Percentiles rank a stretch among this genome's conserved stretches.
These are phyloP conservation scores for Hippoglossus hippoglossus DNA, from an alignment of 2,797 vertebrate genomes.

Conservation along the genomic window DNA sequence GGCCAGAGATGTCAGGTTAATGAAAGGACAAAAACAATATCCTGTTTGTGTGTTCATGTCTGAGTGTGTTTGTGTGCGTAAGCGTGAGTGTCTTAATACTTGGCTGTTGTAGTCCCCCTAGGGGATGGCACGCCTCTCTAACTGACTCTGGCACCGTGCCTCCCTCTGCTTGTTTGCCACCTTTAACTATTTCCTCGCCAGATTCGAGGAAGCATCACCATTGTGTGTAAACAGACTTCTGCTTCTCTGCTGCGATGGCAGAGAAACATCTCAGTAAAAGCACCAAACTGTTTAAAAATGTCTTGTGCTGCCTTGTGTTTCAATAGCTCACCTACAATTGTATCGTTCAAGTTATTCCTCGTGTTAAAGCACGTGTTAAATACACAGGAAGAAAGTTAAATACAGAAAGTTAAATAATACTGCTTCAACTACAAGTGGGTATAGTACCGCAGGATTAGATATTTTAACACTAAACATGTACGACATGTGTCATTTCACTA, in stretches of 20 bases:
- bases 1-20: constrained; percentile 32
- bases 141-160: constrained; percentile 67
- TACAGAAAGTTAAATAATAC: too few relatives aligned
- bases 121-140: constrained; percentile 65
- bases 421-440: too few relatives aligned
- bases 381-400: too few relatives aligned
- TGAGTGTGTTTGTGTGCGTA: constrained; percentile 23
- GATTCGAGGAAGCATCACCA: neutral
- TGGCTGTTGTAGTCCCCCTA: constrained; percentile 54
- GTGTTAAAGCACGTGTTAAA: too few relatives aligned
- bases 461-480: neutral
- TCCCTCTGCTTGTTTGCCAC: constrained; percentile 51
- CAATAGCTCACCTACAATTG: too few relatives aligned
- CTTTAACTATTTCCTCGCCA: constrained; percentile 55
- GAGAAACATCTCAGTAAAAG: neutral
- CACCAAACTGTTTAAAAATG: too few relatives aligned
- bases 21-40: constrained; percentile 49
- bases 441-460: too few relatives aligned
- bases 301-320: too few relatives aligned
- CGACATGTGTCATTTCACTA: neutral
- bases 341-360: too few relatives aligned
- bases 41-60: constrained; percentile 39
- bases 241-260: neutral
- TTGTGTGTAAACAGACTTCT: neutral
- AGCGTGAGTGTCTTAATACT: constrained; percentile 46